Evolutionary conservation across 2,888 invertebrate genomes (phyloP).

Genomic region (Cephus sareptanus): DNA sequence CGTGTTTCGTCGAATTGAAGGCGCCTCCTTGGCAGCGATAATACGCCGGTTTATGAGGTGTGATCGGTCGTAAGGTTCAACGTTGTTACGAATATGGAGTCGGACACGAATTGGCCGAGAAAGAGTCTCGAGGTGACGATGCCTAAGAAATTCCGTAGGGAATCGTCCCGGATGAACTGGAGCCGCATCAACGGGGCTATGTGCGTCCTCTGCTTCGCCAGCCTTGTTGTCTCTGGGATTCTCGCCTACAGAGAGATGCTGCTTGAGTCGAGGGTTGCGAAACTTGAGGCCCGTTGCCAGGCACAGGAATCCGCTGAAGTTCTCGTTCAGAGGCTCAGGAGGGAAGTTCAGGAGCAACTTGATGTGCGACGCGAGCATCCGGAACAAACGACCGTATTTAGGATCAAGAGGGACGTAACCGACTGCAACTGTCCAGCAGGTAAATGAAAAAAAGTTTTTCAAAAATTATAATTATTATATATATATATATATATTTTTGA

Average conservation of each 20-base stretch:
- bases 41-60: neutral
- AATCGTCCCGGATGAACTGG: slow-evolving; percentile 16
- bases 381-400: slow-evolving; percentile 37
- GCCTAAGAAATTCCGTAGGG: slow-evolving; percentile 48
- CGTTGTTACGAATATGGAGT: slow-evolving; percentile 37
- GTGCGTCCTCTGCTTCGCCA: slow-evolving; percentile 55
- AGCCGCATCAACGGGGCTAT: slow-evolving; percentile 51
- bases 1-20: neutral
- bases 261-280: slow-evolving; percentile 55
- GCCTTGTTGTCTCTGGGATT: slow-evolving; percentile 53
- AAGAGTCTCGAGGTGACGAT: slow-evolving; percentile 43
- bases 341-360: slow-evolving; percentile 43
- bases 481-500: too few relatives aligned
- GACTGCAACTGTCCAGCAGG: slow-evolving; percentile 64
- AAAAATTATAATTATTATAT: too few relatives aligned
- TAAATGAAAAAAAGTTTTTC: slow-evolving; percentile 26
- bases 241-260: slow-evolving; percentile 53
- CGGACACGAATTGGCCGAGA: slow-evolving; percentile 39
- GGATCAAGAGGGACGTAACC: slow-evolving; percentile 54
- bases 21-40: neutral
- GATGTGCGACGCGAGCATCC: slow-evolving; percentile 28
- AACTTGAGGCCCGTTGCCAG: slow-evolving; percentile 46
- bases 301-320: slow-evolving; percentile 27
- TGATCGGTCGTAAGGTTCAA: neutral
- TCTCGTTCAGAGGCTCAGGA: slow-evolving; percentile 5